Percentiles rank a stretch among this genome's conserved stretches.
Evolutionary conservation across 2,797 vertebrate species (phyloP).

Genomic region (Falco columbarius): DNA sequence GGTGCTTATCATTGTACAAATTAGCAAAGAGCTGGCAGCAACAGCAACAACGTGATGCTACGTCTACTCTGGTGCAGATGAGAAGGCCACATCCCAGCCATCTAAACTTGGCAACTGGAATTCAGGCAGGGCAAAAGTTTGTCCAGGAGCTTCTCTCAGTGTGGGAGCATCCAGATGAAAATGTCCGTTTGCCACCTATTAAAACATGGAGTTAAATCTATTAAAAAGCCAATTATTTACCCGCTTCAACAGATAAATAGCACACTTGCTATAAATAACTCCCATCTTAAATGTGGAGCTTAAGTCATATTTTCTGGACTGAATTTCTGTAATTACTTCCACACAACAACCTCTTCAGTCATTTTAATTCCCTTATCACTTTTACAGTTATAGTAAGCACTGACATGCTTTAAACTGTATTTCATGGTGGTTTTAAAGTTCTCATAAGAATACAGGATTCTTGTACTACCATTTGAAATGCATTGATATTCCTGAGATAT

Average conservation of each 20-base stretch:
- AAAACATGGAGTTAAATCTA: background rate
- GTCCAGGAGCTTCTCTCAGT: background rate
- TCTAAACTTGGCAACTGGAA: background rate
- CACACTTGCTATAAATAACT: background rate
- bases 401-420: background rate
- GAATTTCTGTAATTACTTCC: background rate
- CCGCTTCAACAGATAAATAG: background rate
- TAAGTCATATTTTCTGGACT: background rate
- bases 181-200: background rate
- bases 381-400: background rate
- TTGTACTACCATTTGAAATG: background rate
- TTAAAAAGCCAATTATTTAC: background rate
- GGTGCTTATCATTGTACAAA: conserved; percentile 51
- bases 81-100: background rate
- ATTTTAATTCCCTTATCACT: background rate
- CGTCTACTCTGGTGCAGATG: background rate
- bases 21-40: conserved; percentile 52
- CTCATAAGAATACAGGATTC: background rate
- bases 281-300: background rate
- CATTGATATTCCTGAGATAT: background rate
- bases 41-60: background rate
- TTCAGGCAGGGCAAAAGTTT: background rate
- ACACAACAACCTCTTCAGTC: background rate
- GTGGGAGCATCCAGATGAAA: background rate
- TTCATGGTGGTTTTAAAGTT: background rate